Base-by-base conservation (phyloP, 1,140 invertebrate species). In the Pectinophora gossypiella region DNA sequence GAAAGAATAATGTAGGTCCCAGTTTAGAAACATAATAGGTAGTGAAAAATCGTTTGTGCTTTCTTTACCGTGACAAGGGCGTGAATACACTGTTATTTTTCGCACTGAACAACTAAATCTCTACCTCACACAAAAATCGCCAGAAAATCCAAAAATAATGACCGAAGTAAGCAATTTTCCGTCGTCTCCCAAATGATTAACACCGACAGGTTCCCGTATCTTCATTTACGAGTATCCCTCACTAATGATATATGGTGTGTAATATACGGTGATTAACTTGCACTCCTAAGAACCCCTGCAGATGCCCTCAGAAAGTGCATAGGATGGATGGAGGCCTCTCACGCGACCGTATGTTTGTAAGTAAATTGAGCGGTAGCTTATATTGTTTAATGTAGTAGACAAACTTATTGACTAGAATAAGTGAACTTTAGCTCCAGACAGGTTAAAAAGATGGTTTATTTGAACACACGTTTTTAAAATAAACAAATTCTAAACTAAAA, bases 241-340 rank as follows among this genome's bases (percentile, higher is more conserved):
- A 7, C 61, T 57, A 69, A 79, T 79, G 72, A 77, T 74, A 51
- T 71, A 72, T 71, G 13, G 57, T n/a, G 12, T 16, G 59, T 75
- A 58, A 72, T 76, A 68, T 68, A 70, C 50, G 54, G 59, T 66
- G 71, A 82, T 81, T 81, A 82, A 79, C 73, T 82, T 79, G 75
- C 73, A 78, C 62, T 77, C 73, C 58, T 61, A n/a, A 48, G 61
- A 65, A 62, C 71, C 67, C 52, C 56, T 64, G 71, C 63, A 75
- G 72, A 64, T 79, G 70, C 76, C n/a, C n/a, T n/a, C n/a, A n/a
- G n/a, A n/a, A n/a, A 80, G 56, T 46, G 46, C 59, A 61, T 50
- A 35, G 42, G 54, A 73, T 53, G 54, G 69, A 84, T 74, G 64
- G 67, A 49, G 19, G 43, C 52, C 46, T 61, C 64, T 55, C 80